These are phyloP conservation scores for Trogon surrucura DNA, from an alignment of 2,113 vertebrate species.

Conservation along the genomic window DNA sequence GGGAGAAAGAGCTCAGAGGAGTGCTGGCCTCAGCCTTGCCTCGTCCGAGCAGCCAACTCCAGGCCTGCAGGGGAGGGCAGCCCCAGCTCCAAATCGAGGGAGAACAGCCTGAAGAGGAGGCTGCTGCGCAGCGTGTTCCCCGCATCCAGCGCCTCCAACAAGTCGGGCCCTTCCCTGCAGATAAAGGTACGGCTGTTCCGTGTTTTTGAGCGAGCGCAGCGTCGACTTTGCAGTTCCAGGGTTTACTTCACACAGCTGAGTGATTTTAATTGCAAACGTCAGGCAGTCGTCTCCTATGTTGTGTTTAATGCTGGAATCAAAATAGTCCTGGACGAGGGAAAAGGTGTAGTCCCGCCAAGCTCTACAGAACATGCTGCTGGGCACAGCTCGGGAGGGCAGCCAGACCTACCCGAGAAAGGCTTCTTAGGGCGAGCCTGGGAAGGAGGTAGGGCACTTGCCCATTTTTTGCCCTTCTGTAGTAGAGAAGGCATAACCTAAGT, in stretches of 20 bases:
- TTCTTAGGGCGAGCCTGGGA: background rate
- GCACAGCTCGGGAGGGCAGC: background rate
- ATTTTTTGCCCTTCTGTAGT: background rate
- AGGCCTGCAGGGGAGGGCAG: slow-evolving; percentile 77
- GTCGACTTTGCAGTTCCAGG: background rate
- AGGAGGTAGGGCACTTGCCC: background rate
- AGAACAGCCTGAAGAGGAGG: slow-evolving; percentile 77
- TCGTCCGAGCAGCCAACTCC: slow-evolving; percentile 73
- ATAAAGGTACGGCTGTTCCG: slow-evolving; percentile 70
- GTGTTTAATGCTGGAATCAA: background rate
- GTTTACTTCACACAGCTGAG: background rate
- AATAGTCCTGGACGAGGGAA: background rate
- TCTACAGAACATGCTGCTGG: background rate
- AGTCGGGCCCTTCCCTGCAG: slow-evolving; percentile 53
- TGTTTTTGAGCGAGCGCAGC: background rate
- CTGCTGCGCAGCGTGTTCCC: slow-evolving; percentile 76
- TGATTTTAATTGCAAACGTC: background rate
- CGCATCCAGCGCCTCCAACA: slow-evolving; percentile 45
- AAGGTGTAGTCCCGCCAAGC: rapidly evolving
- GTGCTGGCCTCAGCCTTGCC: slow-evolving; percentile 85
- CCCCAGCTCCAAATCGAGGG: slow-evolving; percentile 71
- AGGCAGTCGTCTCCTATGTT: background rate
- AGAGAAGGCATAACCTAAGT: background rate
- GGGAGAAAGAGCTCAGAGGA: slow-evolving; percentile 74
- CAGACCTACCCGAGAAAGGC: background rate